phyloP scores from a whole-genome alignment of 1,140 invertebrate species.

The Trichonephila clavata region DNA sequence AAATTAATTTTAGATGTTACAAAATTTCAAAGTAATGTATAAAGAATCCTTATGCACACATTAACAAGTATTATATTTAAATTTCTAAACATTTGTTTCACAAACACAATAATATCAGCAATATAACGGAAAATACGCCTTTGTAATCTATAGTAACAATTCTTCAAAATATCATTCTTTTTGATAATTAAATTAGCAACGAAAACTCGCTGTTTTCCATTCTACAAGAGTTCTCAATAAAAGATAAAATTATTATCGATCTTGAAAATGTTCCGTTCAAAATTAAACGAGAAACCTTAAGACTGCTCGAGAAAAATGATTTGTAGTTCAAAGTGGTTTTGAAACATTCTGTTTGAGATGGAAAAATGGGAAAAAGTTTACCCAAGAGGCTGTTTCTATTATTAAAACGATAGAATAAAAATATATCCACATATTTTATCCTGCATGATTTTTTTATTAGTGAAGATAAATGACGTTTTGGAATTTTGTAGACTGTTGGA shows the following conservation, averaged over 20 bases:
- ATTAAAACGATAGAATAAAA: neutral
- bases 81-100: too few relatives aligned
- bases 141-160: neutral
- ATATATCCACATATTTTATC: neutral
- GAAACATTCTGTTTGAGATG: neutral
- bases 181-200: neutral
- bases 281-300: slow-evolving; percentile 13
- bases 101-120: too few relatives aligned
- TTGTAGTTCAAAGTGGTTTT: neutral
- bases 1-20: too few relatives aligned
- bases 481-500: neutral
- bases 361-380: neutral
- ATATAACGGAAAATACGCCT: neutral
- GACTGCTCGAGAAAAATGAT: neutral
- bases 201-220: neutral
- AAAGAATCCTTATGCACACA: too few relatives aligned
- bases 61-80: too few relatives aligned
- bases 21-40: too few relatives aligned
- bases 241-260: neutral
- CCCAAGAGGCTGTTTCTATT: neutral
- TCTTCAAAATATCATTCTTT: neutral
- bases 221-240: neutral
- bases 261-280: neutral
- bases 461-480: neutral
- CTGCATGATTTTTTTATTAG: neutral